Evolutionary conservation across 2,797 vertebrate genomes (phyloP), one percentile per base, ranked within the genome.

Genomic region (Lycodopsis pacificus): DNA sequence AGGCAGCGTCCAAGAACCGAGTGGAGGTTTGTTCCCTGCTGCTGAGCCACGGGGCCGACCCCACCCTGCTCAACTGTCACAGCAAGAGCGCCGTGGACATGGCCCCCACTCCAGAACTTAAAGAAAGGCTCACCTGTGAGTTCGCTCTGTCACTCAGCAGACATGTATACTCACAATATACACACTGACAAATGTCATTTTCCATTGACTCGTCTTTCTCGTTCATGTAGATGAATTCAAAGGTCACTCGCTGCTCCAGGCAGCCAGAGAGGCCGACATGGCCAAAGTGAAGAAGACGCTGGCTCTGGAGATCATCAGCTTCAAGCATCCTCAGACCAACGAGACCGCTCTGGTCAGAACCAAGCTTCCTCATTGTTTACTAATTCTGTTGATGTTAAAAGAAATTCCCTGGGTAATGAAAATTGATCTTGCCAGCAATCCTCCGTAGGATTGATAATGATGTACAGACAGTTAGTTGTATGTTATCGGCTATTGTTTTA

Each of bases 321-420:
- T 99, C 94, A 99, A 99, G 92, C 98, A 99, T 83, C 98, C 98
- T 7, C 98, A 99, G 92, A 97, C 97, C 0, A 97, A 98, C 69
- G 98, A 99, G 93, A 99, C 97, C 0, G 97, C 97, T 71, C 93
- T 99, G 97, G 98, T 99, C 80, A 97, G 90, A 72, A 93, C 22
- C 11, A 27, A 54, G 15, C 2, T 51, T 44, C 40, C 22, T 66
- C 36, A 17, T 66, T 46, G 22, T 6, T 64, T 59, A 14, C n/a
- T 53, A 49, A 53, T 65, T 34, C 5, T 51, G 20, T 49, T 56
- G 7, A 48, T 65, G 19, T 36, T n/a, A 3, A 19, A 44, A 17
- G 53, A 58, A 51, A 36, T 48, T 20, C 4, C 27, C 12, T 19
- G 3, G 4, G 25, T 6, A 56, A 13, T 70, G 32, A 14, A 61